Base-by-base conservation (phyloP, 30 jellyfish, hydroid and myxozoan genomes). In the Catostylus mosaicus region DNA sequence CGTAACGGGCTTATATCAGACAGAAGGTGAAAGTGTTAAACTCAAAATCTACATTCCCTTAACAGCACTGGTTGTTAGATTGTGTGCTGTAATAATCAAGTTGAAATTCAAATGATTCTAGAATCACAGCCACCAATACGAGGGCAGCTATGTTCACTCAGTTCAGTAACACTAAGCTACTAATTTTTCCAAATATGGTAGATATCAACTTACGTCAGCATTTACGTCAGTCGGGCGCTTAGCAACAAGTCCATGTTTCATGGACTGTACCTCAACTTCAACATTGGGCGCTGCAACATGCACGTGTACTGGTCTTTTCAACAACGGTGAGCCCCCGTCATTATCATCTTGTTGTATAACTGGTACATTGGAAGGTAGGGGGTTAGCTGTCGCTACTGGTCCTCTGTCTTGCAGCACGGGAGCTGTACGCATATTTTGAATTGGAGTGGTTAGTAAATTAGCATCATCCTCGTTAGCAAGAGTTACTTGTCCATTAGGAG, bases 271-370 rank as follows among this genome's bases (percentile, higher is more conserved):
- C 34, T 89, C 97, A 34, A 89, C 97, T 82, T 89, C 90, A 12
- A 89, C 97, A 52, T 75, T 67, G 47, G 97, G 97, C 2, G 97
- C 90, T 18, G 95, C 97, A 38, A 89, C 97, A 45, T 84, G 90
- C 33, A 89, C 90, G 73, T 81, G 97, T 26, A 89, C 97, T 37
- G 84, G 83, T 54, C 77, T 50, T 51, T 75, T 27, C 26, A 75
- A 27, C 62, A 50, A 34, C 27, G 30, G 31, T 16, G 86, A 7
- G 14, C 61, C 86, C 57, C 40, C 36, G 71, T 75, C 86, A 50
- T 22, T 65, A 65, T 48, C 75, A 22, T 31, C 67, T 12, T 27
- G 48, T 26, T 29, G 60, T 26, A 37, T 48, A 1, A 47, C 34
- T 75, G 65, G 62, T 35, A 54, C 62, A 34, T 75, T 75, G 29